Conservation (phyloP, 2,888 invertebrate genomes). For the Stegana nigrithorax region DNA sequence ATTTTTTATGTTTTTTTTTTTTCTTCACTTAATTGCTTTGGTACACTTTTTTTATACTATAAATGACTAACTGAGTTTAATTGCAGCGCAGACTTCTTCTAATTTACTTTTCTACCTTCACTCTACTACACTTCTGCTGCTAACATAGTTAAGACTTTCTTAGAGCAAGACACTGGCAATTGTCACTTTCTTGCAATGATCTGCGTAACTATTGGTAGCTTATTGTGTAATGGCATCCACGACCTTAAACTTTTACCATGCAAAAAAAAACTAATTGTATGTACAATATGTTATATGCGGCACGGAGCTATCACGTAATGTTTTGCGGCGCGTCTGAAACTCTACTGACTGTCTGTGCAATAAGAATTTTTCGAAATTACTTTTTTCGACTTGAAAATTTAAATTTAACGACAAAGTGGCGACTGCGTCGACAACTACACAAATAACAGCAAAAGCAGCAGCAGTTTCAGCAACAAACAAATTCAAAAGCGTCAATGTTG, state of each 20-base stretch:
- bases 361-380: slow-evolving; percentile 61
- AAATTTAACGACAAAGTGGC: slow-evolving; percentile 53
- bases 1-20: slow-evolving; percentile 14
- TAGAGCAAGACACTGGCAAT: no score
- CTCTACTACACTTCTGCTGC: no score
- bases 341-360: slow-evolving; percentile 57
- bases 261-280: no score
- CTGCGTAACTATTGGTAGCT: no score
- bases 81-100: background rate
- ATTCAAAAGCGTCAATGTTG: no score
- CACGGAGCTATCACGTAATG: slow-evolving; percentile 56
- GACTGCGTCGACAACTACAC: slow-evolving; percentile 21
- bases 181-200: no score
- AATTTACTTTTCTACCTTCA: no score
- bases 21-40: slow-evolving; percentile 3
- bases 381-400: slow-evolving; percentile 54
- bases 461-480: no score
- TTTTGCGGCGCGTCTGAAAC: slow-evolving; percentile 61
- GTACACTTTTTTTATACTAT: background rate
- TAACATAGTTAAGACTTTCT: no score
- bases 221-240: no score
- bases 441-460: slow-evolving; percentile 16
- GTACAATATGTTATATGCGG: no score
- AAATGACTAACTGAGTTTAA: background rate
- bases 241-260: no score